Percentiles rank a stretch among this genome's conserved stretches.
Conservation (phyloP, 1,140 invertebrate species). For the Telenomus remus region DNA sequence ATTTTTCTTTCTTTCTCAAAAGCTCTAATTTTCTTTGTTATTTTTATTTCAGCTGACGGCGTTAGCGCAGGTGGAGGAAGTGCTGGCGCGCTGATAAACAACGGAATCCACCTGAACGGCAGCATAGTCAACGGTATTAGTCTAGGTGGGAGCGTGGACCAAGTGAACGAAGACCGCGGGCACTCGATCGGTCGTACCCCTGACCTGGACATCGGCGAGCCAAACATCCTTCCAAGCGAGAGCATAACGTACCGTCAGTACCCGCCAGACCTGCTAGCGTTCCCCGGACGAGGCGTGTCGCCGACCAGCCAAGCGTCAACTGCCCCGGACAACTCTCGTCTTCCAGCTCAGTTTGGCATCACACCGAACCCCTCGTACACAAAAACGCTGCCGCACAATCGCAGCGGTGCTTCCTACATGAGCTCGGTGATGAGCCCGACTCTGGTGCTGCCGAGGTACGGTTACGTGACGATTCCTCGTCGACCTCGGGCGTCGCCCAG, state of each 20-base stretch:
- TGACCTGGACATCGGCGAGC: slow-evolving; percentile 66
- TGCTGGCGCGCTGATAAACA: slow-evolving; percentile 61
- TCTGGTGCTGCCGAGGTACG: slow-evolving; percentile 81
- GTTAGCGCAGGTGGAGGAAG: slow-evolving; percentile 62
- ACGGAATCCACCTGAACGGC: slow-evolving; percentile 50
- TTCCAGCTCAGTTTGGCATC: slow-evolving; percentile 73
- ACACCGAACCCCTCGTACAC: slow-evolving; percentile 61
- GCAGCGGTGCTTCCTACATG: slow-evolving; percentile 82
- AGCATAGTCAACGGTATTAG: slow-evolving; percentile 40
- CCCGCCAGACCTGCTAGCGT: slow-evolving; percentile 88
- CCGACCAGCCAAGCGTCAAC: slow-evolving; percentile 83
- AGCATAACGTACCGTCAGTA: slow-evolving; percentile 78
- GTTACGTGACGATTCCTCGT: slow-evolving; percentile 89
- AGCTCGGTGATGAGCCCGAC: slow-evolving; percentile 75
- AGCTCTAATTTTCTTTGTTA: slow-evolving; percentile 22
- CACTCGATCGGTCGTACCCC: slow-evolving; percentile 43
- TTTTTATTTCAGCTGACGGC: slow-evolving; percentile 61
- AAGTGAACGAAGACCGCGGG: slow-evolving; percentile 61
- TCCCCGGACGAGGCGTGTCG: slow-evolving; percentile 79
- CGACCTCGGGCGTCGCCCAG: slow-evolving; percentile 87
- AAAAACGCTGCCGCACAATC: slow-evolving; percentile 83
- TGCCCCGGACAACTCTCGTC: slow-evolving; percentile 80
- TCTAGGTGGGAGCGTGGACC: slow-evolving; percentile 18
- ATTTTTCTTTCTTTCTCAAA: too few species aligned
- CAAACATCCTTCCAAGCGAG: slow-evolving; percentile 66